Evolutionary conservation across 2,797 vertebrate genomes (phyloP).

Genomic region (Protosalanx chinensis): DNA sequence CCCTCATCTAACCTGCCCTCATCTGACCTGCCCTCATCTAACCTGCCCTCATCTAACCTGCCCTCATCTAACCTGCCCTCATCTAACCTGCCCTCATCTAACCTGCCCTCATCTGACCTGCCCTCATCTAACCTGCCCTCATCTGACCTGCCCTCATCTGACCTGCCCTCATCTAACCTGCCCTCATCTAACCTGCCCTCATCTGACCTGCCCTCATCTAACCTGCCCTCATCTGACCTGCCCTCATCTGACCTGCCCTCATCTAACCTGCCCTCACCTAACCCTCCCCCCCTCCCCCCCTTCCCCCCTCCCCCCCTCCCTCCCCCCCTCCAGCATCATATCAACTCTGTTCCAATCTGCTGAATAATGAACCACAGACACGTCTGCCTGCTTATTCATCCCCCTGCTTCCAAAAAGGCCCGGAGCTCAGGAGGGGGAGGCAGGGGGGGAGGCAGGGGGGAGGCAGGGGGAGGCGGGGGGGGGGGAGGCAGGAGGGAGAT

Average conservation of each 20-base stretch:
- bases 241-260: no score
- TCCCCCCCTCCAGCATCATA: slow-evolving; percentile 20
- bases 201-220: no score
- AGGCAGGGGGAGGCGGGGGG: no score
- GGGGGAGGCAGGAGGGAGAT: not conserved
- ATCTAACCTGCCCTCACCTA: not conserved
- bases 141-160: not conserved
- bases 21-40: not conserved
- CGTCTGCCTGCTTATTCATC: not conserved
- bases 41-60: no score
- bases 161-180: not conserved
- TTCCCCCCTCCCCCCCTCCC: slow-evolving; percentile 1
- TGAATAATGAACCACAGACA: slow-evolving; percentile 31
- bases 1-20: not conserved
- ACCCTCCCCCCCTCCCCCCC: no score
- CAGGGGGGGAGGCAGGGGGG: no score
- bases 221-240: no score
- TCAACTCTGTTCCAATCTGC: slow-evolving; percentile 17
- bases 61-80: not conserved
- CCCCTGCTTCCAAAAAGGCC: slow-evolving; percentile 1
- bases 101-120: no score
- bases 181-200: not conserved
- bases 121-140: no score
- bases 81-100: no score
- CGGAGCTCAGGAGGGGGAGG: not conserved